Evolutionary conservation across 2,797 vertebrate genomes (phyloP), one percentile per base, ranked within the genome.

Genomic region (Enteromius afrohamiltoni): DNA sequence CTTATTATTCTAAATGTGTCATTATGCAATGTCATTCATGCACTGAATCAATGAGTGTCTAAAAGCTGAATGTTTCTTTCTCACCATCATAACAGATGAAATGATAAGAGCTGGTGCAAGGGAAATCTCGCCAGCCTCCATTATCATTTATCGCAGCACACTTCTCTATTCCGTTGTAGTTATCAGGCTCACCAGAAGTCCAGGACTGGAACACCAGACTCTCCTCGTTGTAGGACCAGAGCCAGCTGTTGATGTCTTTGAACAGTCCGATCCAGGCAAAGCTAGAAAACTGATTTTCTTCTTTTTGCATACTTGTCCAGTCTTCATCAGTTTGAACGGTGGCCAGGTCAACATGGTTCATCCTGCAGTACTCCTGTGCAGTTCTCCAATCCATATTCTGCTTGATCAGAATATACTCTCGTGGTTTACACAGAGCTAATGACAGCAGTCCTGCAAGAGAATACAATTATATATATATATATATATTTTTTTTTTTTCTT

Each of bases 201-300:
- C 19, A 73, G 21, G 1, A 1, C 6, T 3, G 0, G 9, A 71
- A 60, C 40, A 4, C 37, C 2, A 31, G 1, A 0, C 31, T 60
- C 19, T 60, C n/a, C 2, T 80, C 9, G 3, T 64, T n/a, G 34
- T 31, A 37, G 26, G 77, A 83, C 81, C 81, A 86, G 0, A 42
- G 51, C 81, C 85, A 86, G 85, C 34, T 26, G 21, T 83, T 3
- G 1, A 86, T 1, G 19, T 86, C 53, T 2, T 83, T 70, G 49
- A 64, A 83, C 1, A 86, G 64, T 55, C 85, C 81, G 49, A 21
- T 23, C 78, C 83, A 85, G 26, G 62, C 51, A 40, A 8, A 13
- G 34, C 0, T 0, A 11, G 1, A 1, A 40, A 14, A 23, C 0
- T 1, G n/a, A 34, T 23, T n/a, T n/a, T n/a, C 3, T 5, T 34